Evolutionary conservation across 1,140 invertebrate genomes (phyloP), one percentile per base, ranked within the genome.

Genomic region (Hycleus phaleratus): DNA sequence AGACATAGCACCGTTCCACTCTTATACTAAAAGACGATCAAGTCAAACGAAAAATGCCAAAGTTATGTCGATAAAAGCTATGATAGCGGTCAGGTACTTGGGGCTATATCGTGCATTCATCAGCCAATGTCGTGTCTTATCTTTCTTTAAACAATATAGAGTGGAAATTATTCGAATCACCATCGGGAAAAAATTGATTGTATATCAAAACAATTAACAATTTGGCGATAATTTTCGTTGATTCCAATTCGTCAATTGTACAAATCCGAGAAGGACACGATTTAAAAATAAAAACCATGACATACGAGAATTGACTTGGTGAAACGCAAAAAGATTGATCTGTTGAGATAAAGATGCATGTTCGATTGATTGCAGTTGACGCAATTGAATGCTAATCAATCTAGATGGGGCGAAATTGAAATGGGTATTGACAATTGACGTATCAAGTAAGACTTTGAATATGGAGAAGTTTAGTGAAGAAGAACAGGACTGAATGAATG

Each of bases 341-440:
- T 45, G 43, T 55, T 43, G 52, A 46, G 43, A 46, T 55, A 46
- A 38, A 46, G 39, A 43, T 42, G 26, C 42, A 32, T 32, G 26
- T 46, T 25, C 45, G 55, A 56, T 56, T 56, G 55, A 56, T 56
- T 56, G 46, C 55, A 56, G 38, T 49, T 49, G 46, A 49, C 38
- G 55, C 47, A 56, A 56, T 56, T 56, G 55, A 58, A 51, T 58
- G 48, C 56, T 51, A 58, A 58, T 58, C 56, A 51, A 51, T 58
- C 49, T 39, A 58, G 48, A 49, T 49, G 48, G 48, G 48, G 48
- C 48, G 42, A 58, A 58, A 58, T 58, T 58, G 56, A 58, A 58
- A 48, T 51, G 49, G 56, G 40, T 58, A 58, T 51, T 58, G 56
- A 58, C 56, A 58, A 32, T 32, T 7, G 32, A 32, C 32, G 32